These are phyloP conservation scores for Pangasius djambal DNA, from an alignment of 2,797 vertebrate genomes.

Conservation along the genomic window DNA sequence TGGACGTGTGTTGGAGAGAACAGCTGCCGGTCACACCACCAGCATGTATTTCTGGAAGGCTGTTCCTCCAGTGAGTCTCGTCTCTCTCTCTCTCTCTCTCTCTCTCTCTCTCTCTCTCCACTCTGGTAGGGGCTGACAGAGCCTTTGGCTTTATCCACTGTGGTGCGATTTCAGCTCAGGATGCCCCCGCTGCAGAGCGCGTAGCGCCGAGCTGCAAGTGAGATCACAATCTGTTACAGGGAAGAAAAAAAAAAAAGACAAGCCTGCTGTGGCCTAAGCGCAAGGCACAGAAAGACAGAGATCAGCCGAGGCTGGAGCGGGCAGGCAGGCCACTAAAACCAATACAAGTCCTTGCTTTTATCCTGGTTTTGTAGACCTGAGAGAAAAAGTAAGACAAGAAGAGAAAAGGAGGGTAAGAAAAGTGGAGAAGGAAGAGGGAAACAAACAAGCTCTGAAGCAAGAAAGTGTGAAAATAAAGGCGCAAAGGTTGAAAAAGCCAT, in stretches of 20 bases:
- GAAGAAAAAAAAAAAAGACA: constrained; percentile 57
- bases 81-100: constrained; percentile 24
- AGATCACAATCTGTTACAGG: constrained; percentile 93
- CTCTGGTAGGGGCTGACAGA: not conserved
- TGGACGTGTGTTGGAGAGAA: constrained; percentile 38
- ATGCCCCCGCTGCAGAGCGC: constrained; percentile 86
- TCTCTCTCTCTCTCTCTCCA: not conserved
- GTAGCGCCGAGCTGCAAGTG: constrained; percentile 93
- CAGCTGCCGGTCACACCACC: constrained; percentile 53
- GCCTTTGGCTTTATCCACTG: constrained; percentile 8
- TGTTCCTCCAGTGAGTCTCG: constrained; percentile 13
- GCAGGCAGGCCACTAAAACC: constrained; percentile 87
- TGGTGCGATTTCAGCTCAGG: constrained; percentile 82
- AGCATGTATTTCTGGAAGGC: constrained; percentile 49
- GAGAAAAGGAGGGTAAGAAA: constrained; percentile 58
- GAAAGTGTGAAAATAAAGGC: constrained; percentile 44
- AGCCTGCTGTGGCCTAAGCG: constrained; percentile 67
- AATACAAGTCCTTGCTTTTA: constrained; percentile 97
- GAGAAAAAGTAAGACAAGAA: constrained; percentile 64
- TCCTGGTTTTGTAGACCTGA: constrained; percentile 96
- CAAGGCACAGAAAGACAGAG: constrained; percentile 75
- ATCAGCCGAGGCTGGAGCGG: constrained; percentile 66
- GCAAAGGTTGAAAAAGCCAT: constrained; percentile 17
- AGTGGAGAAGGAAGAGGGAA: not conserved
- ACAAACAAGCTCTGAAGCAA: constrained; percentile 45